phyloP scores from a whole-genome alignment of 2,888 invertebrate genomes.

The Branchellion lobata region DNA sequence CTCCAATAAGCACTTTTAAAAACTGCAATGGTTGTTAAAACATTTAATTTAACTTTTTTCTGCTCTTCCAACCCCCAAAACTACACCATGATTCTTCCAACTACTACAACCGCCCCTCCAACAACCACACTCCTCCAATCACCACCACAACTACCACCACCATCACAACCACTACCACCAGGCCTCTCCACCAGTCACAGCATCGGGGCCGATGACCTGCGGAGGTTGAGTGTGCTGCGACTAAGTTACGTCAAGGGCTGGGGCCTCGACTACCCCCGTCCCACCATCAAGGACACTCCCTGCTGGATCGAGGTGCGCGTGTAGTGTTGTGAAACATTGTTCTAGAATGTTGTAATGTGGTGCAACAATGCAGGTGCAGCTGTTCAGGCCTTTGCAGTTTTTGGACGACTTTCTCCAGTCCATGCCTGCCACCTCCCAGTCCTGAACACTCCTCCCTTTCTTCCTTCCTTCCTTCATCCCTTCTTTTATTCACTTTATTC shows the following conservation, averaged over 20 bases:
- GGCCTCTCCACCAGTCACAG: conserved; percentile 83
- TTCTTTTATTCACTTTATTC: not conserved
- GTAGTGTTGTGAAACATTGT: conserved; percentile 4
- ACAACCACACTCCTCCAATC: not conserved
- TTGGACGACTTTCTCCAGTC: conserved; percentile 92
- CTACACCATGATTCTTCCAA: too few species aligned
- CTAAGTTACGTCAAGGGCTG: conserved; percentile 99
- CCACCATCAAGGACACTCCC: conserved; percentile 96
- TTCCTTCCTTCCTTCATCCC: not conserved
- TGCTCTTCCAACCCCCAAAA: too few species aligned
- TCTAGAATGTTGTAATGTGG: not conserved
- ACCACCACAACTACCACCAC: not conserved
- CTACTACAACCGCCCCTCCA: too few species aligned
- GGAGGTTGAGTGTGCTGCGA: conserved; percentile 90
- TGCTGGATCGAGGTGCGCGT: conserved; percentile 64
- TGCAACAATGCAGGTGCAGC: conserved; percentile 54
- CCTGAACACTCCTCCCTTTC: too few species aligned
- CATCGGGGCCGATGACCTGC: conserved; percentile 95
- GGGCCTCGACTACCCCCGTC: conserved; percentile 96
- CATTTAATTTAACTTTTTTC: too few species aligned
- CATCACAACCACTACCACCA: conserved; percentile 47
- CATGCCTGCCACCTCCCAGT: conserved; percentile 48
- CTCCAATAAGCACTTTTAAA: too few species aligned
- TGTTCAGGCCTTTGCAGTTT: conserved; percentile 75
- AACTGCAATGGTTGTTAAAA: too few species aligned